A percentile compares a stretch with the other conserved stretches of the same genome.
phyloP scores from a whole-genome alignment of 2,888 invertebrate species.

The Melangyna quadrimaculata region DNA sequence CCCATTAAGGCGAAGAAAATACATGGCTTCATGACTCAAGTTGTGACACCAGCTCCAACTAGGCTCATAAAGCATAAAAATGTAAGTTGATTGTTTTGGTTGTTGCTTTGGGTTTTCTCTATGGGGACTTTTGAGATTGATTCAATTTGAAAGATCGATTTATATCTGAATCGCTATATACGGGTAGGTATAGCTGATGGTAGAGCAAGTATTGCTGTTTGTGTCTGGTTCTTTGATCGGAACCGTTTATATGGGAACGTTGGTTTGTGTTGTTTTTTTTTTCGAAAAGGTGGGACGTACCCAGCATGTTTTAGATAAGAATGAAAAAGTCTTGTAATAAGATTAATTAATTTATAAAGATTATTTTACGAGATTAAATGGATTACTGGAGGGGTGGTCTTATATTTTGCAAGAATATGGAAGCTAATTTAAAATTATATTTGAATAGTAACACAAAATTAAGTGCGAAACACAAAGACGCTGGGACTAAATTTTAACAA shows the following conservation, averaged over 20 bases:
- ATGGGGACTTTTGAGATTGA: constrained; percentile 26
- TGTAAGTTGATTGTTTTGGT: not conserved
- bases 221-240: constrained; percentile 57
- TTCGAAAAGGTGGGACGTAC: constrained; percentile 14
- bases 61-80: constrained; percentile 42
- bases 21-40: constrained; percentile 52
- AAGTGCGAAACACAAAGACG: no score
- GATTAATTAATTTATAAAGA: not conserved
- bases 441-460: no score
- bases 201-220: constrained; percentile 3
- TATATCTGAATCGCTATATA: constrained; percentile 51
- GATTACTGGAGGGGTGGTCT: not conserved
- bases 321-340: not conserved
- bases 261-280: not conserved
- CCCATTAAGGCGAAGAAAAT: not conserved
- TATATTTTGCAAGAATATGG: not conserved
- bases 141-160: constrained; percentile 65
- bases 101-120: constrained; percentile 2
- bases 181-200: no score
- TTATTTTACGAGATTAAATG: not conserved
- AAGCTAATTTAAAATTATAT: not conserved
- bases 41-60: constrained; percentile 64
- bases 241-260: constrained; percentile 39
- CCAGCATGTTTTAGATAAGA: constrained; percentile 9
- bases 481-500: no score